Conservation (phyloP, 2,113 vertebrate genomes). For the Craseonycteris thonglongyai region DNA sequence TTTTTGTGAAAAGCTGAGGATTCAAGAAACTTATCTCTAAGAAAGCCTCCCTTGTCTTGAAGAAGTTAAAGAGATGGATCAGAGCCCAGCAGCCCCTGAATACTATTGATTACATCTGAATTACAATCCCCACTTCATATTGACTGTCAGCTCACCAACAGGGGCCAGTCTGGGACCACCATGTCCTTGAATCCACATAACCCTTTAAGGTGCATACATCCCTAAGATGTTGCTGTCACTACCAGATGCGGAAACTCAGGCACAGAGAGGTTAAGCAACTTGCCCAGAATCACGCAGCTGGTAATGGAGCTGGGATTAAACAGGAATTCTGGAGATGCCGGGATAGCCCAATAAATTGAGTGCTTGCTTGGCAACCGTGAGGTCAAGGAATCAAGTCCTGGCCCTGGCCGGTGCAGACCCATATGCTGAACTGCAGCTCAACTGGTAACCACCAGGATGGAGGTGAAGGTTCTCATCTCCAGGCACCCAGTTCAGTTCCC, state of each 20-base stretch:
- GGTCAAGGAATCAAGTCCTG: too few species aligned
- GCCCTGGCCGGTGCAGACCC: too few species aligned
- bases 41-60: not conserved
- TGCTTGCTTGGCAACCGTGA: too few species aligned
- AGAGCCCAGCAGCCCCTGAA: fast-evolving
- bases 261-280: not conserved
- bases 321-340: too few species aligned
- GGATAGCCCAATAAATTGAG: too few species aligned
- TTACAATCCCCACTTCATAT: not conserved
- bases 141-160: fast-evolving
- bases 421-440: too few species aligned
- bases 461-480: too few species aligned
- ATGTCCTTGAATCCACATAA: not conserved
- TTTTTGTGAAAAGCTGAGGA: conserved; percentile 52
- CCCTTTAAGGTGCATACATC: not conserved
- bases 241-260: not conserved
- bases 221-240: not conserved
- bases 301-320: not conserved
- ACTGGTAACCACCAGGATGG: too few species aligned
- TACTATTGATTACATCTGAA: not conserved
- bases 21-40: not conserved
- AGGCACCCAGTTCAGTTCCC: too few species aligned
- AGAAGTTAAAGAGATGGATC: not conserved
- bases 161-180: not conserved
- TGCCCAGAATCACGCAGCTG: not conserved